Evolutionary conservation across 2,888 invertebrate species (phyloP).

Genomic region (Caenorhabditis imperialis): DNA sequence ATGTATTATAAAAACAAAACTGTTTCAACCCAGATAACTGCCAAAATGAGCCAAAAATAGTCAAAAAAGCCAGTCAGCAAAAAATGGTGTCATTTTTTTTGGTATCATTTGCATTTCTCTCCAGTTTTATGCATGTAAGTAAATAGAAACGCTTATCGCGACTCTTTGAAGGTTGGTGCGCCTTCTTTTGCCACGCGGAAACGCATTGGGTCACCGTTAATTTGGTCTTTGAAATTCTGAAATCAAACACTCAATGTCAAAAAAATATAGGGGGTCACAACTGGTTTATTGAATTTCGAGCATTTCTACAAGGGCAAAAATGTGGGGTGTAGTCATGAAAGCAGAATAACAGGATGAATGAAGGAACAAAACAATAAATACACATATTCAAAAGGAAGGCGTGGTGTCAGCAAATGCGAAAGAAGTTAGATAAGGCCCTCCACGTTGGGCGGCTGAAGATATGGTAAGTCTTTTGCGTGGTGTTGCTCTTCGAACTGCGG

Average conservation of each 20-base stretch:
- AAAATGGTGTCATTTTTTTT: conserved; percentile 3
- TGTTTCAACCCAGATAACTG: too few species aligned
- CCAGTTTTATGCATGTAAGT: conserved; percentile 14
- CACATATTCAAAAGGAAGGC: conserved; percentile 34
- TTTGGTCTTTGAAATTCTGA: background rate
- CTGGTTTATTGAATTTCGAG: conserved; percentile 32
- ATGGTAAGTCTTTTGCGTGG: conserved; percentile 75
- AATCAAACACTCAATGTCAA: conserved; percentile 20
- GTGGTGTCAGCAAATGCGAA: background rate
- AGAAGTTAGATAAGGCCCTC: conserved; percentile 69
- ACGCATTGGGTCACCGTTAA: too few species aligned
- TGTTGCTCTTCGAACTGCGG: conserved; percentile 75
- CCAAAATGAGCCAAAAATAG: too few species aligned
- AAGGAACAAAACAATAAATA: conserved; percentile 40
- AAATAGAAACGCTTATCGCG: conserved; percentile 32
- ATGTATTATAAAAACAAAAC: too few species aligned
- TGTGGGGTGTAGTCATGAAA: background rate
- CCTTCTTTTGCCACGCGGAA: conserved; percentile 15
- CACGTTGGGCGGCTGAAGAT: conserved; percentile 73
- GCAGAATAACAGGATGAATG: conserved; percentile 4
- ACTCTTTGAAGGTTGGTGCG: conserved; percentile 44
- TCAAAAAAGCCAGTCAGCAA: background rate
- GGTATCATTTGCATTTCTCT: conserved; percentile 29
- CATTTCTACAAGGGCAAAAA: too few species aligned
- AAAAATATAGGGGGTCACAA: too few species aligned